Evolutionary conservation across 2,113 vertebrate genomes (phyloP), one percentile per base, ranked within the genome.

Genomic region (Zeus faber): DNA sequence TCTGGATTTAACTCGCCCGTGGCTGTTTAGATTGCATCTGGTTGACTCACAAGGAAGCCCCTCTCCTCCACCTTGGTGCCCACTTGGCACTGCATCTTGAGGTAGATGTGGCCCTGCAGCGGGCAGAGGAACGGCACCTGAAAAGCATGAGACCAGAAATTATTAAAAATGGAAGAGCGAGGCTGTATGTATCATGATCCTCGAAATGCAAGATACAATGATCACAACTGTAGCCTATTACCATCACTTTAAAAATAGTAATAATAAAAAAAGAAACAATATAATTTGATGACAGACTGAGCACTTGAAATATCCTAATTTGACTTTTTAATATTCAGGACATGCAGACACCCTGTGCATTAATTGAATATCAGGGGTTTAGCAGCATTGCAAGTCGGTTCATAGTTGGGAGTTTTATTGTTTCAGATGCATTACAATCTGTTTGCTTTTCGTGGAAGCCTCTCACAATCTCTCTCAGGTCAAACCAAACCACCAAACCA

Each of bases 81-180:
- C 40, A 98, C 93, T 70, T 95, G 91, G 75, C 96, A 99, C 76
- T 95, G 94, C 81, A 98, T 72, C 73, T 91, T 95, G 7, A 99
- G 83, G 81, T 91, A 90, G 79, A 98, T 77, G 53, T 98, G 92
- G 14, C 97, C 95, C 84, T 98, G 95, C 88, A 98, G 76, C 22
- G 95, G 91, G 64, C 91, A 95, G 71, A 97, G 61, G 89, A 97
- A 94, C 0, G 94, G 94, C 46, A 98, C 94, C 97, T 99, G 54
- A 0, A 69, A 27, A 5, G 41, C 10, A 56, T 20, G 16, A 17
- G 14, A 20, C 35, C 31, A 23, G 27, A n/a, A n/a, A n/a, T n/a
- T n/a, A n/a, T n/a, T n/a, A n/a, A n/a, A n/a, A n/a, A n/a, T n/a
- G n/a, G n/a, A n/a, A n/a, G n/a, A n/a, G n/a, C n/a, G n/a, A n/a